Conservation (phyloP, 2,113 vertebrate species). For the Castor canadensis region DNA sequence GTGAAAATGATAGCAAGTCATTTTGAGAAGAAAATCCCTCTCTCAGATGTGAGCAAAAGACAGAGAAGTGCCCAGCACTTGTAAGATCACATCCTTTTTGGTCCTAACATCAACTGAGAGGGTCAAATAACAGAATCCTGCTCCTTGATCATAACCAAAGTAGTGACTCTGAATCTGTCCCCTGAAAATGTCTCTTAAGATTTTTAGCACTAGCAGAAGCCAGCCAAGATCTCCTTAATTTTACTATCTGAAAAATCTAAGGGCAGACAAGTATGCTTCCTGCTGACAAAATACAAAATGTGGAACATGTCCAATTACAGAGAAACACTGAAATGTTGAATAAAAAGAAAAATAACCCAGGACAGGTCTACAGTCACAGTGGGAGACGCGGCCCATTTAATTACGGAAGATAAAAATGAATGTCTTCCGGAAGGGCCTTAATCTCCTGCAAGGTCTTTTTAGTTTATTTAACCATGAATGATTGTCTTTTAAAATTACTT, state of each 20-base stretch:
- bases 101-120: neutral
- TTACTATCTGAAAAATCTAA: neutral
- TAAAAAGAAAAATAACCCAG: neutral
- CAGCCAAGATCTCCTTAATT: neutral
- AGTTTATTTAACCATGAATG: conserved; percentile 46
- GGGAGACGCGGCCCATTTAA: neutral
- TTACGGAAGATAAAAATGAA: neutral
- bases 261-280: neutral
- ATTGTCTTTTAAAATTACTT: conserved; percentile 53
- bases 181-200: neutral
- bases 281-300: conserved; percentile 45
- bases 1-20: neutral
- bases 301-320: conserved; percentile 21
- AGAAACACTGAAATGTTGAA: neutral
- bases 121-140: too few species aligned
- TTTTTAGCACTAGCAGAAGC: neutral
- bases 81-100: neutral
- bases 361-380: neutral
- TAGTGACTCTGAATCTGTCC: neutral
- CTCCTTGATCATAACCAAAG: neutral
- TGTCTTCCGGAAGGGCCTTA: neutral
- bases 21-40: neutral
- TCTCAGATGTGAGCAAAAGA: neutral
- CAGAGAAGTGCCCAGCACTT: too few species aligned
- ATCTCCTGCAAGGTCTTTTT: conserved; percentile 9